Evolutionary conservation across 1,140 invertebrate genomes (phyloP), one percentile per base, ranked within the genome.

Genomic region (Tetraneura akinire): DNA sequence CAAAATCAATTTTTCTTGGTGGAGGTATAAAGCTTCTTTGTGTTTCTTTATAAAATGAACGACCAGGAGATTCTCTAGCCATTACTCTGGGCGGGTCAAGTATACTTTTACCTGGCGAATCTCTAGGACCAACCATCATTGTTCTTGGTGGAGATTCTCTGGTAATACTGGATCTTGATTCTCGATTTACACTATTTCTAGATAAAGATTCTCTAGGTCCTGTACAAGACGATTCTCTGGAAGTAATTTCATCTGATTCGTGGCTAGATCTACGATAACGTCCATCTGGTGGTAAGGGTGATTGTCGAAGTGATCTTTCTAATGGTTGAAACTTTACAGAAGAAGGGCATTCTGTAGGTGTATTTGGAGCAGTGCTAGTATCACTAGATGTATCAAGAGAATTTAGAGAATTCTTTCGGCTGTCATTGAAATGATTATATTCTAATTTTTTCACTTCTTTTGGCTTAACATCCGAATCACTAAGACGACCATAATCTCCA

Each of bases 1-100:
- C 82, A 55, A 82, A 84, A 78, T 84, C 84, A 21, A 84, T 70
- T 80, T 84, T 84, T 26, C 81, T 81, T 26, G 84, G 84, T 23
- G 84, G 82, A 29, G 84, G 84, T 16, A 84, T 71, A 14, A 84
- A 82, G 74, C 83, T 78, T 29, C 55, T 82, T 60, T 78, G 74
- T n/a, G 74, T 78, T 47, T 78, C 74, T 42, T 82, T 81, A 23
- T 81, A 81, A 47, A 78, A 78, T 4, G 74, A 80, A 29, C 80
- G 62, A n/a, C 64, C 80, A 6, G 80, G 80, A 53, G 80, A 80
- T 29, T 80, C 80, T 55, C 80, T 68, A 18, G 66, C 80, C 66
- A 70, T 80, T 9, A 80, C 68, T 29, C 68, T 80, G 5, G 80
- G 68, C 0, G 68, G 64, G n/a, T 80, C 80, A 14, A 68, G 49